phyloP scores from a whole-genome alignment of 1,140 invertebrate genomes.

The Vanessa atalanta region DNA sequence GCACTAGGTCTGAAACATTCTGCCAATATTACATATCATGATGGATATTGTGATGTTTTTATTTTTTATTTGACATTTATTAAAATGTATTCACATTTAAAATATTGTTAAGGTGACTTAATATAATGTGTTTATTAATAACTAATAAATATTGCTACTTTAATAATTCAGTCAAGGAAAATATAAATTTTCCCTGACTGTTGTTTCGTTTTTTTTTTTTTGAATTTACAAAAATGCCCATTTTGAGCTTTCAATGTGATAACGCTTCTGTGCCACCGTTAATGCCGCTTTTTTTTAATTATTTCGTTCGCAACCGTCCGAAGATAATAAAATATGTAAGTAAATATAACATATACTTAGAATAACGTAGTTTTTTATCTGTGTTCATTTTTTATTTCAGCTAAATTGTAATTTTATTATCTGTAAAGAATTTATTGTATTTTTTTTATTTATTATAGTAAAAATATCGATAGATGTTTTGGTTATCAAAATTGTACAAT shows the following conservation, averaged over 20 bases:
- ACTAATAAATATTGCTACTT: too few relatives aligned
- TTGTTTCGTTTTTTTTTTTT: neutral
- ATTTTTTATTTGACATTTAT: too few relatives aligned
- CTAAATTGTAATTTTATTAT: conserved; percentile 5
- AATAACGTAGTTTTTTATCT: conserved; percentile 11
- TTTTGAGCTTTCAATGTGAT: conserved; percentile 40
- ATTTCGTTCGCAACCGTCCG: conserved; percentile 53
- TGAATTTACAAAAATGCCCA: conserved; percentile 41
- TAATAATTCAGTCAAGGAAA: neutral
- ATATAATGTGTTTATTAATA: too few relatives aligned
- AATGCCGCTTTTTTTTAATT: conserved; percentile 53
- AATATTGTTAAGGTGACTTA: too few relatives aligned
- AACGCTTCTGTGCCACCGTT: conserved; percentile 42
- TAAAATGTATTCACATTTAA: too few relatives aligned
- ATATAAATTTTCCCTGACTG: neutral
- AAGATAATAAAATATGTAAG: conserved; percentile 52
- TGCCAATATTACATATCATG: too few relatives aligned
- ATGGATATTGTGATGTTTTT: too few relatives aligned
- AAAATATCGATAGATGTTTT: too few relatives aligned
- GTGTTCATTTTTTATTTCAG: conserved; percentile 1
- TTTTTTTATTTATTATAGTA: conserved; percentile 5
- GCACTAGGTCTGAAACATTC: too few relatives aligned
- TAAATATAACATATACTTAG: conserved; percentile 31
- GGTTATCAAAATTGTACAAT: neutral
- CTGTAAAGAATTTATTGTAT: conserved; percentile 7